These are phyloP conservation scores for Dendroctonus ponderosae DNA, from an alignment of 1,140 invertebrate species.

Conservation along the genomic window DNA sequence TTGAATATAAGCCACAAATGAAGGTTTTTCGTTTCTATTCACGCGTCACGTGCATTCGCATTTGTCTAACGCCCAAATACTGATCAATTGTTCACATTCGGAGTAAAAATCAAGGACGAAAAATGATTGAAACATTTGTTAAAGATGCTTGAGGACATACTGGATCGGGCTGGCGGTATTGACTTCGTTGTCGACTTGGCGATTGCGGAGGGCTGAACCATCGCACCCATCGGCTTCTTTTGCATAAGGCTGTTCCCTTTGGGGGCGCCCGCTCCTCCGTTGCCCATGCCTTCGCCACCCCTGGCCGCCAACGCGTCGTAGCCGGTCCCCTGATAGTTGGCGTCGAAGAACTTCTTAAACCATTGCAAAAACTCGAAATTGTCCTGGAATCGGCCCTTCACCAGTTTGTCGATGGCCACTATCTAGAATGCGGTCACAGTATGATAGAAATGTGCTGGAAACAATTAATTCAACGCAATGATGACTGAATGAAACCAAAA, in stretches of 20 bases:
- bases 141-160: too few relatives aligned
- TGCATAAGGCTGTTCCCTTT: slow-evolving; percentile 53
- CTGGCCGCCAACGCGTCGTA: slow-evolving; percentile 87
- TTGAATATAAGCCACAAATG: too few relatives aligned
- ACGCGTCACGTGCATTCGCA: too few relatives aligned
- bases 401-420: slow-evolving; percentile 84
- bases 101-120: too few relatives aligned
- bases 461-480: too few relatives aligned
- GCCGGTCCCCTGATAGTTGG: slow-evolving; percentile 90
- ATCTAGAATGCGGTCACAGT: slow-evolving; percentile 57
- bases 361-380: slow-evolving; percentile 99
- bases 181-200: slow-evolving; percentile 50
- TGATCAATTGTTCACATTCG: too few relatives aligned
- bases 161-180: slow-evolving; percentile 47
- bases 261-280: slow-evolving; percentile 61
- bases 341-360: slow-evolving; percentile 99
- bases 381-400: slow-evolving; percentile 95
- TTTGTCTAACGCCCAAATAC: too few relatives aligned
- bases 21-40: too few relatives aligned
- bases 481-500: slow-evolving; percentile 19
- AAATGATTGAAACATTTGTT: too few relatives aligned
- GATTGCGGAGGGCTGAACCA: slow-evolving; percentile 43
- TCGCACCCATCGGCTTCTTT: slow-evolving; percentile 50
- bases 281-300: slow-evolving; percentile 79
- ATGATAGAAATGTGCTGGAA: slow-evolving; percentile 16